These are phyloP conservation scores for Oreochromis tanganicae DNA, from an alignment of 2,113 vertebrate species.

Conservation along the genomic window DNA sequence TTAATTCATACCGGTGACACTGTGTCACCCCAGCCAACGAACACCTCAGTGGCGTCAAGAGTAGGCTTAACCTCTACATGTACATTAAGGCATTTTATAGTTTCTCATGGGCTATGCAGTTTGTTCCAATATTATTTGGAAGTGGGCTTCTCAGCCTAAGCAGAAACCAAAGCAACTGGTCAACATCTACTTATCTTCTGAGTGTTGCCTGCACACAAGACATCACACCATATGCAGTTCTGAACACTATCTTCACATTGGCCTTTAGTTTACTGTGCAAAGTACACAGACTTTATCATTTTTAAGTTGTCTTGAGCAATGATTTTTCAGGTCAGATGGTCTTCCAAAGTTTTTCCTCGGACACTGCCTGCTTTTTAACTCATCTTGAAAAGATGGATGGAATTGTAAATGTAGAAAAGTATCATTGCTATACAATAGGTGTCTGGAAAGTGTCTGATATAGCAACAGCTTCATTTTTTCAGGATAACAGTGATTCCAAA, in stretches of 20 bases:
- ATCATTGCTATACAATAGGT: background rate
- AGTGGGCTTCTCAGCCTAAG: background rate
- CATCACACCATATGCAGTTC: background rate
- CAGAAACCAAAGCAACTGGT: background rate
- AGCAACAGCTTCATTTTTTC: background rate
- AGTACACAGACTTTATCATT: background rate
- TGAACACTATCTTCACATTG: background rate
- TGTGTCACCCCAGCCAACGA: background rate
- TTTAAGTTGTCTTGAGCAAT: background rate
- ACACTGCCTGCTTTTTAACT: background rate
- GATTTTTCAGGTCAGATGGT: background rate
- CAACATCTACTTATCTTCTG: background rate
- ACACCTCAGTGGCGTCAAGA: background rate
- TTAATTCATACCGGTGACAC: background rate
- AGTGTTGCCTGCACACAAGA: background rate
- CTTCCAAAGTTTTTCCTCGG: background rate
- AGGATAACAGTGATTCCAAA: background rate
- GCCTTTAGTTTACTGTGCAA: background rate
- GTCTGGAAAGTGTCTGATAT: background rate
- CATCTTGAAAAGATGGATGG: background rate
- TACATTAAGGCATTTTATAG: background rate
- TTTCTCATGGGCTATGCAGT: background rate
- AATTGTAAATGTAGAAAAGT: background rate
- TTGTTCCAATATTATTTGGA: background rate
- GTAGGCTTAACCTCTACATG: background rate